These are phyloP conservation scores for Pangasianodon gigas DNA, from an alignment of 2,113 vertebrate species.

Conservation along the genomic window DNA sequence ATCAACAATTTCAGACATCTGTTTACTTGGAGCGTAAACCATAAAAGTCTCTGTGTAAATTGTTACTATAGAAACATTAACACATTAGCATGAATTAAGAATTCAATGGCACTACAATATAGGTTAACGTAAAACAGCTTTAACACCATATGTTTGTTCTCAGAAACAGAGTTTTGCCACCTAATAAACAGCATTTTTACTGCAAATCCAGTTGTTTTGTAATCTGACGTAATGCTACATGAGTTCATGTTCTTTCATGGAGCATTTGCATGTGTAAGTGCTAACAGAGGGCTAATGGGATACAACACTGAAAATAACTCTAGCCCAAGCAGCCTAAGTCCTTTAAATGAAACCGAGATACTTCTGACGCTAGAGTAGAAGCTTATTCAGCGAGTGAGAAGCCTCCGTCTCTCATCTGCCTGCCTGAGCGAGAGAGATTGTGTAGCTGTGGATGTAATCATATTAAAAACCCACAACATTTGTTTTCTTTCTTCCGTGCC, in stretches of 20 bases:
- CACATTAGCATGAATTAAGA: background rate
- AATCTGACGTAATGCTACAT: conserved; percentile 41
- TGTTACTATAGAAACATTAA: background rate
- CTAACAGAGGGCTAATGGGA: conserved; percentile 58
- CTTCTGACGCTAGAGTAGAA: background rate
- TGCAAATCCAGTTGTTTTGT: conserved; percentile 43
- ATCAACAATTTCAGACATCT: background rate
- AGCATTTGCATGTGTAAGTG: conserved; percentile 57
- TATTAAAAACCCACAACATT: conserved; percentile 39
- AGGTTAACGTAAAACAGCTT: background rate
- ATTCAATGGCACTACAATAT: background rate
- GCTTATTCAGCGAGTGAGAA: background rate
- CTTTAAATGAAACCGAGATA: background rate
- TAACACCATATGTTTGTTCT: conserved; percentile 12
- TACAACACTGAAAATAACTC: conserved; percentile 55
- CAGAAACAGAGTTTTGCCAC: background rate
- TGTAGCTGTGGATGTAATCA: conserved; percentile 11
- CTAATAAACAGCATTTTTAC: conserved; percentile 45
- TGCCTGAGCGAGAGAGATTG: background rate
- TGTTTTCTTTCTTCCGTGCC: background rate
- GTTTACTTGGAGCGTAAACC: background rate
- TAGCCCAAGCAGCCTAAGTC: conserved; percentile 48
- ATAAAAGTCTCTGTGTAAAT: background rate
- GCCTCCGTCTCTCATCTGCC: background rate
- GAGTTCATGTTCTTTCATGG: conserved; percentile 48